phyloP scores from a whole-genome alignment of 2,888 invertebrate genomes.

The Chrysolina oricalcia region DNA sequence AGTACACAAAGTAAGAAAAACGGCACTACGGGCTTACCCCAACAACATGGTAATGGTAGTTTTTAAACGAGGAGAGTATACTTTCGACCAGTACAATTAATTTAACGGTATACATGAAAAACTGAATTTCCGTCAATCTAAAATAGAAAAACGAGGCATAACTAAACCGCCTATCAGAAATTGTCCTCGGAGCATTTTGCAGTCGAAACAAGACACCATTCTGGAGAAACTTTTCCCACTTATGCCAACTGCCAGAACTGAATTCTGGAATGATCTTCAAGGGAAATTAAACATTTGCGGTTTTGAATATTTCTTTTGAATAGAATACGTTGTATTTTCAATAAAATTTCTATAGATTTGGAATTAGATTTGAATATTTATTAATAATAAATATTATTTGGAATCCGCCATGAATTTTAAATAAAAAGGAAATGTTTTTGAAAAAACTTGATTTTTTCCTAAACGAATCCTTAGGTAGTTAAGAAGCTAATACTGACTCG shows the following conservation, averaged over 20 bases:
- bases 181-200: neutral
- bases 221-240: slow-evolving; percentile 4
- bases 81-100: neutral
- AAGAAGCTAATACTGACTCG: too few species aligned
- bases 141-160: neutral
- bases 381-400: too few species aligned
- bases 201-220: neutral
- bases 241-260: neutral
- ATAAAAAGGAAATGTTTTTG: too few species aligned
- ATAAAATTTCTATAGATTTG: too few species aligned
- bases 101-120: neutral
- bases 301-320: neutral
- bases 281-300: neutral
- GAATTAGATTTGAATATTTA: too few species aligned
- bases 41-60: slow-evolving; percentile 6
- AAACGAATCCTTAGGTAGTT: too few species aligned
- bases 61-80: neutral
- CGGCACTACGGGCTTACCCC: neutral
- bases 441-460: too few species aligned
- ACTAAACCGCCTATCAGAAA: neutral
- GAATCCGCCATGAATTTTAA: too few species aligned
- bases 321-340: too few species aligned
- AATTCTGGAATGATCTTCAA: slow-evolving; percentile 9
- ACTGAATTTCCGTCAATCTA: neutral
- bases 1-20: neutral